These are phyloP conservation scores for Nasonia oneida DNA, from an alignment of 2,888 invertebrate species.

Conservation along the genomic window DNA sequence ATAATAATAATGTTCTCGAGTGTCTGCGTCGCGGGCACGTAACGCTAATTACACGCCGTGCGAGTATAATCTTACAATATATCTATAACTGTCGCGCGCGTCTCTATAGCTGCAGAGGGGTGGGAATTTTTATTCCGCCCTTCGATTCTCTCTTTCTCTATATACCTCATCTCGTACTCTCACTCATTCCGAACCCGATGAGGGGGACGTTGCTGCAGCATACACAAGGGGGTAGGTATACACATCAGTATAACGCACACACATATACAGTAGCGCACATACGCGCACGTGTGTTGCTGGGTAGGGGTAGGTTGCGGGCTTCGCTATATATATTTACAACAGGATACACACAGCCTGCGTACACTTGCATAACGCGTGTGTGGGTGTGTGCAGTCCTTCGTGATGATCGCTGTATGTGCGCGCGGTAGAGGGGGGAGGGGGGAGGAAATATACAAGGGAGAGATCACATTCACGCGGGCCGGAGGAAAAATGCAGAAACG, in stretches of 20 bases:
- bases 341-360: not conserved
- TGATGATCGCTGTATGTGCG: conserved; percentile 23
- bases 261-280: not conserved
- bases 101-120: not conserved
- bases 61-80: conserved; percentile 39
- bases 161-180: not conserved
- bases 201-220: not conserved
- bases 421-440: not conserved
- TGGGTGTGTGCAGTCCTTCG: not conserved
- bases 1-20: not conserved
- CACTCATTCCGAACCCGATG: conserved; percentile 15
- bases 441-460: not conserved
- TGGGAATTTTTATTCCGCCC: conserved; percentile 3
- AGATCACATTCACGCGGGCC: too few relatives aligned
- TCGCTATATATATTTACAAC: conserved; percentile 48
- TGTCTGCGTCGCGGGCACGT: conserved; percentile 1
- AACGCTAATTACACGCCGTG: conserved; percentile 40
- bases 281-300: not conserved
- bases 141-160: not conserved
- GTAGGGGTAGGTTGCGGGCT: conserved; percentile 27
- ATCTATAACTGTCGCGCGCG: conserved; percentile 14
- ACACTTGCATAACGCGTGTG: not conserved
- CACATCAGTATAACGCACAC: not conserved
- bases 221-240: conserved; percentile 16
- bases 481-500: conserved; percentile 35